Evolutionary conservation across 2,113 vertebrate species (phyloP).

Genomic region (Polypterus senegalus): DNA sequence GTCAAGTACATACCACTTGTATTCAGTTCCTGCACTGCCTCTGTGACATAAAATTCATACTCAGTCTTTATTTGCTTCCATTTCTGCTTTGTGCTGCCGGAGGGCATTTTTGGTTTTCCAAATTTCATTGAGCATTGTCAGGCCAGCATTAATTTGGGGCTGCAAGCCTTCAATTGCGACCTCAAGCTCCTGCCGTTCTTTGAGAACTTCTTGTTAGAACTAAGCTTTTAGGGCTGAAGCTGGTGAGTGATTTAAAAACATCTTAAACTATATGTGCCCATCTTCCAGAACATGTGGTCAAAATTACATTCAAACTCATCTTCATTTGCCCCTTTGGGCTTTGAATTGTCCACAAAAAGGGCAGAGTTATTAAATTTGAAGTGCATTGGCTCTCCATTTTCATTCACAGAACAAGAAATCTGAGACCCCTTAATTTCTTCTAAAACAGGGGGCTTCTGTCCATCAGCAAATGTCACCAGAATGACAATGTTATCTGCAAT

Average conservation of each 20-base stretch:
- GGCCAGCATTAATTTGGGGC: conserved; percentile 8
- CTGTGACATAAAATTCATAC: conserved; percentile 11
- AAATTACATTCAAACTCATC: background rate
- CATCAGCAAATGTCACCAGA: conserved; percentile 21
- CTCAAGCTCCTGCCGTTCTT: conserved; percentile 8
- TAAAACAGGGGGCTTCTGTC: conserved; percentile 8
- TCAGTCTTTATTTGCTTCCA: conserved; percentile 18
- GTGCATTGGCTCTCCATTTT: conserved; percentile 4
- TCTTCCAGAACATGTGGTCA: conserved; percentile 18
- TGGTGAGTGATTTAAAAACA: conserved; percentile 11
- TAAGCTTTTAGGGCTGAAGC: conserved; percentile 6
- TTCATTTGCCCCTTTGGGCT: background rate
- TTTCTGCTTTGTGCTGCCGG: conserved; percentile 6
- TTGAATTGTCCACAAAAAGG: background rate
- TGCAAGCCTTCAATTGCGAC: conserved; percentile 12
- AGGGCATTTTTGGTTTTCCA: conserved; percentile 6
- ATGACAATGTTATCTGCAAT: conserved; percentile 16
- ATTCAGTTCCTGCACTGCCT: background rate
- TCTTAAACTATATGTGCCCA: conserved; percentile 16
- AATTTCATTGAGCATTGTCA: conserved; percentile 14
- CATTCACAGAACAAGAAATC: conserved; percentile 11
- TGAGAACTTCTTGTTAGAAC: conserved; percentile 12
- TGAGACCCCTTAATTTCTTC: conserved; percentile 10
- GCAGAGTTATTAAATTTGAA: conserved; percentile 21
- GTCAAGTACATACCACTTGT: background rate